Conservation (phyloP, 2,888 invertebrate genomes). For the Limenitis arthemis region DNA sequence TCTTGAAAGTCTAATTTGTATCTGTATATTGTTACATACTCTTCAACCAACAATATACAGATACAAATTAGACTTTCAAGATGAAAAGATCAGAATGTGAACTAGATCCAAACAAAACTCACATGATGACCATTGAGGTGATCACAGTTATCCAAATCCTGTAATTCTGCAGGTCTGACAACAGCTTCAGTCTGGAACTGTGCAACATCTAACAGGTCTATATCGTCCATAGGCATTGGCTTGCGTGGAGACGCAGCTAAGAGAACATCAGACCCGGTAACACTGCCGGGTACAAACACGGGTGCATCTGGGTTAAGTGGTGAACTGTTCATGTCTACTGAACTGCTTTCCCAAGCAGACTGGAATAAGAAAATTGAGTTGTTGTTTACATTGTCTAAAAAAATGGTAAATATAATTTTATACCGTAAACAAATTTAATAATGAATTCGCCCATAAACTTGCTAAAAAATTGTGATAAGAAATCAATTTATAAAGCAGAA, state of each 20-base stretch:
- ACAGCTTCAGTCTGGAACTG: constrained; percentile 78
- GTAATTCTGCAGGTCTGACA: constrained; percentile 73
- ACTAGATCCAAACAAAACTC: constrained; percentile 27
- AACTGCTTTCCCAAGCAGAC: constrained; percentile 66
- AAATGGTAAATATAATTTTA: too few species aligned
- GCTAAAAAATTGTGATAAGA: too few species aligned
- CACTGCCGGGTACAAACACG: constrained; percentile 82
- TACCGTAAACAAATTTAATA: too few species aligned
- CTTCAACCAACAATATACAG: too few species aligned
- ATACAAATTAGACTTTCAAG: too few species aligned
- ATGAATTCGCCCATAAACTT: too few species aligned
- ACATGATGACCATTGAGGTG: constrained; percentile 72
- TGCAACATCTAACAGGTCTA: constrained; percentile 70
- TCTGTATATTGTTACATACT: too few species aligned
- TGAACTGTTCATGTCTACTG: constrained; percentile 80
- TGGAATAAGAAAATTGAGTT: constrained; percentile 32
- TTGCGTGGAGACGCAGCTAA: constrained; percentile 83
- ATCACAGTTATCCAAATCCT: constrained; percentile 65
- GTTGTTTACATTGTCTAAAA: too few species aligned
- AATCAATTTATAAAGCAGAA: too few species aligned
- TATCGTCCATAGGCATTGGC: constrained; percentile 75
- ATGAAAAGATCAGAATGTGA: background rate
- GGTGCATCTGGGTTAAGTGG: constrained; percentile 88
- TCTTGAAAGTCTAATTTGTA: too few species aligned
- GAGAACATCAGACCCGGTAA: constrained; percentile 63